Evolutionary conservation across 1,140 invertebrate genomes (phyloP).

Genomic region (Triops cancriformis): DNA sequence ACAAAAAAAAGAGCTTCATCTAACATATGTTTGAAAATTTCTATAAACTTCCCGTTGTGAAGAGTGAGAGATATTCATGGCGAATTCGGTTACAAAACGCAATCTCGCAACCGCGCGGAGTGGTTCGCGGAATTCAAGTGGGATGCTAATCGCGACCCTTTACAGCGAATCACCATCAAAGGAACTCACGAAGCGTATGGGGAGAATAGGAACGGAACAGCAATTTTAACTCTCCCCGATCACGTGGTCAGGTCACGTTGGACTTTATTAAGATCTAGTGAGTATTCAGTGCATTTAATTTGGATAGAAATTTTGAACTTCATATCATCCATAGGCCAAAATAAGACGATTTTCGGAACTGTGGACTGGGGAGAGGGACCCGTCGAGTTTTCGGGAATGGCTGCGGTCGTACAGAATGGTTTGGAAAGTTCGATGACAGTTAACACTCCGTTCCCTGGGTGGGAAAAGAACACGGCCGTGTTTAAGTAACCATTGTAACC

Average conservation of each 20-base stretch:
- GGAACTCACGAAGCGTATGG: conserved; percentile 43
- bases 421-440: background rate
- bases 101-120: conserved; percentile 49
- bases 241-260: conserved; percentile 42
- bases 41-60: conserved; percentile 30
- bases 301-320: background rate
- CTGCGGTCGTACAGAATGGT: background rate
- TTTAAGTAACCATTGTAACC: conserved; percentile 20
- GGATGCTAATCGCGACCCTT: conserved; percentile 71
- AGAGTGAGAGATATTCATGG: conserved; percentile 60
- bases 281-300: background rate
- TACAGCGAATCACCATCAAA: conserved; percentile 48
- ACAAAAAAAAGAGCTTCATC: background rate
- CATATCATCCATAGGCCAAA: background rate
- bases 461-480: conserved; percentile 15
- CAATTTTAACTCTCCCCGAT: conserved; percentile 61
- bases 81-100: conserved; percentile 46
- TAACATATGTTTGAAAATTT: background rate
- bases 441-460: conserved; percentile 16
- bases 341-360: background rate
- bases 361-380: background rate
- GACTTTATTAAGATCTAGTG: conserved; percentile 14
- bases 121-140: conserved; percentile 60
- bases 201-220: conserved; percentile 51
- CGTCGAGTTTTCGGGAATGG: background rate